These are phyloP conservation scores for Sycophila sp. DNA, from an alignment of 1,140 invertebrate genomes.

Conservation along the genomic window DNA sequence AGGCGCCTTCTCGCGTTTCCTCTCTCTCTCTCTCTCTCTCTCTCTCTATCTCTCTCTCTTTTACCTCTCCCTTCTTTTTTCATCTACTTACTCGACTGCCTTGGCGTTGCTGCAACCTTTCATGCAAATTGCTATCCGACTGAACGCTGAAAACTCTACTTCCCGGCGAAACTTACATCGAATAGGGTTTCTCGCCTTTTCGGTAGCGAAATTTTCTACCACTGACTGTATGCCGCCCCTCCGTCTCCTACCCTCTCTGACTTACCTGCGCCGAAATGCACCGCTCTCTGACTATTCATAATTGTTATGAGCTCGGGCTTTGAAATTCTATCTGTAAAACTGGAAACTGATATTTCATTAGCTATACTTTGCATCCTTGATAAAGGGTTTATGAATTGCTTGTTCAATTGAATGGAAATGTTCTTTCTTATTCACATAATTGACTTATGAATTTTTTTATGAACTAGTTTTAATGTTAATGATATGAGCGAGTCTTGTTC, in stretches of 20 bases:
- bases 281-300: neutral
- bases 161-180: neutral
- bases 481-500: too few relatives aligned
- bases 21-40: neutral
- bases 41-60: neutral
- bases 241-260: too few relatives aligned
- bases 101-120: constrained; percentile 11
- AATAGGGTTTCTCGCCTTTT: constrained; percentile 10
- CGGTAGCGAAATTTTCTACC: neutral
- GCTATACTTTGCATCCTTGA: too few relatives aligned
- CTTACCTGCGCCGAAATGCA: neutral
- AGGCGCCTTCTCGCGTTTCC: too few relatives aligned
- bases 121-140: constrained; percentile 23
- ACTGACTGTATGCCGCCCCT: neutral
- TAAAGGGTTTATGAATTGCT: too few relatives aligned
- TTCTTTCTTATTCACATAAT: too few relatives aligned
- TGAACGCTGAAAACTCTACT: constrained; percentile 13
- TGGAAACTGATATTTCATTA: too few relatives aligned
- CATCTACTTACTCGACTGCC: constrained; percentile 24
- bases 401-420: too few relatives aligned
- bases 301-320: too few relatives aligned
- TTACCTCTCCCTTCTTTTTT: constrained; percentile 5
- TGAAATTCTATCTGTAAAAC: too few relatives aligned
- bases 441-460: too few relatives aligned
- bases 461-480: too few relatives aligned